Base-by-base conservation (phyloP, 2,888 invertebrate species). In the Isoperla grammatica region DNA sequence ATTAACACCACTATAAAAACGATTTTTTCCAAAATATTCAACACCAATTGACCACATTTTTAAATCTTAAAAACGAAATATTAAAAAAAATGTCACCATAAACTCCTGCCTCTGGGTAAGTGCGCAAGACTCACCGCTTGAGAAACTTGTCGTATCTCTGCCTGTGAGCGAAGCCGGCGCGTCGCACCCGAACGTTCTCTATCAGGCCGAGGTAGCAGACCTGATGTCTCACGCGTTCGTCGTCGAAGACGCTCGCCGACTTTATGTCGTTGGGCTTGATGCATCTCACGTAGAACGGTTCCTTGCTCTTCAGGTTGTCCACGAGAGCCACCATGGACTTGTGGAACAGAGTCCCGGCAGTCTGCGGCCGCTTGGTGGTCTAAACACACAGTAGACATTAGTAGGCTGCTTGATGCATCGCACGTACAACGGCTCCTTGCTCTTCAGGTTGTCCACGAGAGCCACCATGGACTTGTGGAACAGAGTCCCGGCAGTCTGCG, bases 371-470 rank as follows among this genome's bases (percentile, higher is more conserved):
- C 71, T 96, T 96, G 1, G 96, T 98, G 8, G 94, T 95, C 87
- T 90, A 74, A 1, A 74, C 71, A 64, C 40, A 57, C 61, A 62
- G 62, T 50, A 3, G 2, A 8, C n/a, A n/a, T n/a, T n/a, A n/a
- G n/a, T n/a, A n/a, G n/a, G n/a, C n/a, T n/a, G 98, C 71, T 98
- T 98, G 70, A 98, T 88, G 74, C 98, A 98, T 61, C 98, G 86
- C 65, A 98, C 92, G 78, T 98, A 98, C 78, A 93, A 95, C 0
- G 96, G 96, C 72, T 95, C 95, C 78, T 96, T 98, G 73, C 85
- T 88, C 46, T 87, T 84, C 66, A 98, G 78, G 43, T 94, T 96
- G 57, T 87, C 79, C 40, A 95, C 95, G 60, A 98, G 80, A 46
- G 91, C 86, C 20, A 88, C 77, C 92, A 98, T 98, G 1, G 96